phyloP scores from a whole-genome alignment of 2,797 vertebrate genomes.

The Champsocephalus esox region DNA sequence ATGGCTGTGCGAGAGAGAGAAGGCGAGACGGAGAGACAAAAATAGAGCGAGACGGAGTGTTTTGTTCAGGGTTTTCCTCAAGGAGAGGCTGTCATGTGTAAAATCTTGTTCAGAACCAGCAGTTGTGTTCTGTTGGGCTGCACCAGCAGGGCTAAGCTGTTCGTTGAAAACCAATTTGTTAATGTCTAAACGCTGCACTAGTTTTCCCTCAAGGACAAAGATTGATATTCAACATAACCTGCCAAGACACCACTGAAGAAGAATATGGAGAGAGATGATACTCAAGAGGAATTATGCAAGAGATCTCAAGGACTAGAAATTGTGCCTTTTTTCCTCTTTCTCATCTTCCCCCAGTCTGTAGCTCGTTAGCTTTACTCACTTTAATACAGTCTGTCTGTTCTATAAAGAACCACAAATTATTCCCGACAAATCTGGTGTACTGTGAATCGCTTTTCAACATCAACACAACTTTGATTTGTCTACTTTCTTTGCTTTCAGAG shows the following conservation, averaged over 20 bases:
- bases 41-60: slow-evolving; percentile 64
- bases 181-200: slow-evolving; percentile 76
- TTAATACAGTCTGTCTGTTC: slow-evolving; percentile 50
- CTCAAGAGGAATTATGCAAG: slow-evolving; percentile 73
- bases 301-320: slow-evolving; percentile 64
- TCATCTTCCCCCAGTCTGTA: slow-evolving; percentile 42
- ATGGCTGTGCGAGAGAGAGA: slow-evolving; percentile 6
- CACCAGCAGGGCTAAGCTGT: slow-evolving; percentile 72
- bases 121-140: slow-evolving; percentile 68
- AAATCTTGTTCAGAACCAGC: slow-evolving; percentile 73
- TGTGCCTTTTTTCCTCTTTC: slow-evolving; percentile 43
- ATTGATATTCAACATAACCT: slow-evolving; percentile 80
- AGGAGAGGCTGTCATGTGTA: slow-evolving; percentile 76
- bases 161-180: slow-evolving; percentile 83
- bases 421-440: slow-evolving; percentile 39
- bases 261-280: slow-evolving; percentile 67
- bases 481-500: slow-evolving; percentile 52
- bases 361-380: slow-evolving; percentile 59
- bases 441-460: slow-evolving; percentile 36
- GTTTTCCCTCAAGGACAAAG: slow-evolving; percentile 75
- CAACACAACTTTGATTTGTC: slow-evolving; percentile 27
- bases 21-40: slow-evolving; percentile 42
- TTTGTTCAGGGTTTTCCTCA: slow-evolving; percentile 72
- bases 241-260: slow-evolving; percentile 75
- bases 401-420: slow-evolving; percentile 45